Evolutionary conservation across 2,113 vertebrate species (phyloP).

Genomic region (Antennarius striatus): DNA sequence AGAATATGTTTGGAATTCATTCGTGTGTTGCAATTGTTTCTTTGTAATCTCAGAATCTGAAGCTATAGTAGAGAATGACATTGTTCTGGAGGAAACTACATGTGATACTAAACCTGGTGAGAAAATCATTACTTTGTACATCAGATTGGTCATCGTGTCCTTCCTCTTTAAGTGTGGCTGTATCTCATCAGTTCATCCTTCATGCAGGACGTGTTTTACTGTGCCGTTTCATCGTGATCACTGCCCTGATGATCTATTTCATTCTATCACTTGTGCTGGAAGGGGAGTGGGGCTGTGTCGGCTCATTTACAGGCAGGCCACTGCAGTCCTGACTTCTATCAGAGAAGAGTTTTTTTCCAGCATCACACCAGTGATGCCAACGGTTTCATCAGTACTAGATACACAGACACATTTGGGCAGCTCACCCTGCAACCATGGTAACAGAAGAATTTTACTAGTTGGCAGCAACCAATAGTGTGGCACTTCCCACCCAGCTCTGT

Average conservation of each 20-base stretch:
- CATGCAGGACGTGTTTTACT: conserved; percentile 49
- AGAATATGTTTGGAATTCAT: neutral
- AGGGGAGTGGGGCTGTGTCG: conserved; percentile 53
- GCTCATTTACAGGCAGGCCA: conserved; percentile 59
- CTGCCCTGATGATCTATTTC: conserved; percentile 49
- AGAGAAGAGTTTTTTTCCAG: conserved; percentile 49
- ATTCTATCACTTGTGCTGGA: conserved; percentile 41
- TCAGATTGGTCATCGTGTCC: conserved; percentile 39
- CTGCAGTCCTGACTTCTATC: conserved; percentile 67
- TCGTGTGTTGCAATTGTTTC: neutral
- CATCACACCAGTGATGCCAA: conserved; percentile 62
- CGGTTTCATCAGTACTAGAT: conserved; percentile 73
- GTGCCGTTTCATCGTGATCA: conserved; percentile 48
- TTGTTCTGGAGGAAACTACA: neutral
- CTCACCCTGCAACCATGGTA: conserved; percentile 86
- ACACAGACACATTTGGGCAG: conserved; percentile 82
- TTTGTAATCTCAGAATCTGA: neutral
- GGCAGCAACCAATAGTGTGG: conserved; percentile 80
- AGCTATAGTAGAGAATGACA: neutral
- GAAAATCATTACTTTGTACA: conserved; percentile 26
- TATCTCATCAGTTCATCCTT: conserved; percentile 45
- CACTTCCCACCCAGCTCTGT: conserved; percentile 74
- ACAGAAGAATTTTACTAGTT: conserved; percentile 84
- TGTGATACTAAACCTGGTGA: conserved; percentile 16
- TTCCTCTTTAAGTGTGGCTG: conserved; percentile 22